phyloP scores from a whole-genome alignment of 1,140 invertebrate species.

The Reticulitermes speratus region DNA sequence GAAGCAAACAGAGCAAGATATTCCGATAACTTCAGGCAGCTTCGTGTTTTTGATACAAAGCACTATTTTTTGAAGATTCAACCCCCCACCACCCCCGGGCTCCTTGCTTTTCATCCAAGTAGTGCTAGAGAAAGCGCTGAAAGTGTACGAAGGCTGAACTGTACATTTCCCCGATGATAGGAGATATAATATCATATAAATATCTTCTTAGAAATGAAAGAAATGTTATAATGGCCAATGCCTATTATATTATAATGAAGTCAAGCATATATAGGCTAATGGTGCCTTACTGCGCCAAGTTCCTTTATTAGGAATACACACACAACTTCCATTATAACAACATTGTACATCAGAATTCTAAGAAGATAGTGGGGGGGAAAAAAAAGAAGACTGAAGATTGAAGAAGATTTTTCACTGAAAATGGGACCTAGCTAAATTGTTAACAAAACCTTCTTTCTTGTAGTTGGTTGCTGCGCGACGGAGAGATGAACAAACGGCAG shows the following conservation, averaged over 20 bases:
- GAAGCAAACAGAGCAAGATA: background rate
- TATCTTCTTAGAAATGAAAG: no score
- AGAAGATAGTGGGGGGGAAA: background rate
- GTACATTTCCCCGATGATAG: background rate
- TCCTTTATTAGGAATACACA: background rate
- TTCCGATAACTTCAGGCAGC: background rate
- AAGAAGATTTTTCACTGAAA: background rate
- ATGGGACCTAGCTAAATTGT: background rate
- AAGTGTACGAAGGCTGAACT: background rate
- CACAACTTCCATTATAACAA: background rate
- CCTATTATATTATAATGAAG: constrained; percentile 11
- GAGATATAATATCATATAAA: background rate
- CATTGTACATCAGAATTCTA: background rate
- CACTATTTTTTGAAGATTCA: background rate
- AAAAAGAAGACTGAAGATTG: background rate
- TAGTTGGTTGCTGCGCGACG: background rate
- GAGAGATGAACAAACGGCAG: background rate
- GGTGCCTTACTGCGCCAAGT: background rate
- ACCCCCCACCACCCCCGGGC: no score
- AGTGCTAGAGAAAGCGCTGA: background rate
- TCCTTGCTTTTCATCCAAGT: background rate
- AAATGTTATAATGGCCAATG: background rate
- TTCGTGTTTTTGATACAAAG: background rate
- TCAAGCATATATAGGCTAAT: constrained; percentile 24
- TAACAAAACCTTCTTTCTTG: constrained; percentile 8